Percentiles rank a stretch among this genome's conserved stretches.
phyloP scores from a whole-genome alignment of 2,888 invertebrate genomes.

The Busseola fusca region DNA sequence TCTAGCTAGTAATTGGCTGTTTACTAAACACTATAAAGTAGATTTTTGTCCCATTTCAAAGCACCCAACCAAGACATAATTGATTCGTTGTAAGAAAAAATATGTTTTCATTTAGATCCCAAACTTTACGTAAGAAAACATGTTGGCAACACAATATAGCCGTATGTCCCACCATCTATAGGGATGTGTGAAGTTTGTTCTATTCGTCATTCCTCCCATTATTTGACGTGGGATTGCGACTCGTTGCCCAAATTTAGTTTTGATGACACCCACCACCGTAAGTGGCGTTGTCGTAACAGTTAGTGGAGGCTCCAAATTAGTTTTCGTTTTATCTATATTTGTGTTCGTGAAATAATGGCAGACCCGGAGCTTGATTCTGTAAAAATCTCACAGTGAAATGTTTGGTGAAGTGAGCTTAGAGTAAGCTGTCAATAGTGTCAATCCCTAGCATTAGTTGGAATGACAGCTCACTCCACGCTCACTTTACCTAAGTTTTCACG shows the following conservation, averaged over 20 bases:
- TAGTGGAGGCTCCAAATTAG: slow-evolving; percentile 65
- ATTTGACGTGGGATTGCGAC: slow-evolving; percentile 85
- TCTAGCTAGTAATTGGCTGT: neutral
- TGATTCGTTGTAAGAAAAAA: neutral
- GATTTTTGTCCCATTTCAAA: neutral
- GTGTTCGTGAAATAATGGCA: neutral
- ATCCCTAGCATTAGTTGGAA: too few relatives aligned
- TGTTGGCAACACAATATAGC: slow-evolving; percentile 27
- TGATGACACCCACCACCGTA: slow-evolving; percentile 77
- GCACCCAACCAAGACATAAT: neutral
- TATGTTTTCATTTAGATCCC: neutral
- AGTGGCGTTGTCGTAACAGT: slow-evolving; percentile 71
- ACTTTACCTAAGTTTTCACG: too few relatives aligned
- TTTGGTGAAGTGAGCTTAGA: too few relatives aligned
- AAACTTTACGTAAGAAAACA: neutral
- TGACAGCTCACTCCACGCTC: too few relatives aligned
- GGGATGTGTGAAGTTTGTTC: slow-evolving; percentile 80
- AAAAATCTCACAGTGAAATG: too few relatives aligned
- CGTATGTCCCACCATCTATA: slow-evolving; percentile 66
- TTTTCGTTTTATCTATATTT: slow-evolving; percentile 51
- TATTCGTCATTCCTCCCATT: slow-evolving; percentile 81
- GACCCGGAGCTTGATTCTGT: too few relatives aligned
- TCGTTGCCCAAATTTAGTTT: slow-evolving; percentile 82
- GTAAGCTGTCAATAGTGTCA: too few relatives aligned
- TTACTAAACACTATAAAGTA: neutral